phyloP scores from a whole-genome alignment of 2,888 invertebrate genomes.

The Hybos culiciformis region DNA sequence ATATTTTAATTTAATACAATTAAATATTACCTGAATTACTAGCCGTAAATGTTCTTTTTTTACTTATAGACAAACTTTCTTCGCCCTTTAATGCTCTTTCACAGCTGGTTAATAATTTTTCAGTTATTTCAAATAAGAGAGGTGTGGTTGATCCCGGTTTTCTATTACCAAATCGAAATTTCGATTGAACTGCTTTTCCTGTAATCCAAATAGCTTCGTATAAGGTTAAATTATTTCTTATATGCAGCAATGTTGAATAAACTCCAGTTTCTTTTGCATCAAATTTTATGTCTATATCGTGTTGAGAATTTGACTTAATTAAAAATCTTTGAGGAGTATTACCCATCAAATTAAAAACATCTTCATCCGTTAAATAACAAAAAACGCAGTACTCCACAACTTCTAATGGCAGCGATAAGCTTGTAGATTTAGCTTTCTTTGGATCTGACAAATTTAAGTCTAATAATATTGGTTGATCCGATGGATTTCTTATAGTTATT shows the following conservation, averaged over 20 bases:
- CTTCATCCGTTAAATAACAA: constrained; percentile 28
- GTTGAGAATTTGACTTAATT: constrained; percentile 23
- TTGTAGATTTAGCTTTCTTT: constrained; percentile 23
- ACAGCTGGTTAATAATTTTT: constrained; percentile 44
- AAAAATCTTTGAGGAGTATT: constrained; percentile 21
- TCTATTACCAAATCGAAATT: constrained; percentile 79
- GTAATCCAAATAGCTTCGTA: constrained; percentile 71
- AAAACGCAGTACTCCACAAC: constrained; percentile 28
- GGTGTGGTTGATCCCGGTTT: constrained; percentile 62
- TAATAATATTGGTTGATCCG: constrained; percentile 24
- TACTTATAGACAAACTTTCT: constrained; percentile 39
- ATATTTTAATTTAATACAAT: no score
- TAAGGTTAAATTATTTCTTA: constrained; percentile 85
- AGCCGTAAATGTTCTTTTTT: constrained; percentile 68
- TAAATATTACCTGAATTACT: no score
- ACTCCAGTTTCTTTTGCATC: constrained; percentile 24
- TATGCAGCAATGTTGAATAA: constrained; percentile 32
- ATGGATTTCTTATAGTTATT: constrained; percentile 30
- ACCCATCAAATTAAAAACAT: constrained; percentile 27
- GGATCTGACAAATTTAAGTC: constrained; percentile 31
- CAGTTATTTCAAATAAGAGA: constrained; percentile 61
- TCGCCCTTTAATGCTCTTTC: constrained; percentile 23
- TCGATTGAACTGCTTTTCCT: constrained; percentile 74
- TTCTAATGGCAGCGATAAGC: constrained; percentile 29
- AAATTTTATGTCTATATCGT: constrained; percentile 27